Base-by-base conservation (phyloP, 2,113 vertebrate genomes). In the Otolemur garnettii region DNA sequence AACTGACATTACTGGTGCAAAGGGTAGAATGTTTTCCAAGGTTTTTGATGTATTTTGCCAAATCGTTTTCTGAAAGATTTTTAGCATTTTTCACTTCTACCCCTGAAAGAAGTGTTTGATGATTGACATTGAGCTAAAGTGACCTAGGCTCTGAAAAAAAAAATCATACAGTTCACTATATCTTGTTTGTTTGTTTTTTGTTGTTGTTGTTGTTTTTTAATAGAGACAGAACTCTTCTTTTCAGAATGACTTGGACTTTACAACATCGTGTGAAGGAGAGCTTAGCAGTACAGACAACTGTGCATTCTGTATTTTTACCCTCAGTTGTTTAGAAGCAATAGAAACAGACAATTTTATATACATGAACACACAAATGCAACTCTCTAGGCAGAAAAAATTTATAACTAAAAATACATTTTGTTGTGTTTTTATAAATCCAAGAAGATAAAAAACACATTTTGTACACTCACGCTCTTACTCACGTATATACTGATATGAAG, bases 1-100 rank as follows among this genome's bases (percentile, higher is more conserved):
- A 96, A 96, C 91, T 90, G 69, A 18, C 33, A 90, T 89, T 91
- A 82, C 42, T 86, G 2, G 24, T 93, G 89, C 79, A 96, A 89
- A 96, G 83, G 24, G 42, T 75, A 75, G 35, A 85, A 14, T 80
- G 92, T 95, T 93, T 95, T 74, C 78, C 14, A 93, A 90, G 30
- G 75, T 0, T 86, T 94, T 96, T 92, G 57, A 28, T 92, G 38
- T 66, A 77, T 80, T 96, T 96, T 87, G 14, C 66, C 15, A 93
- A 84, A 38, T 84, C 74, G 17, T 42, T 71, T 80, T 90, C 64
- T 88, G 80, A 90, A 94, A 68, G 30, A 96, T 87, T 79, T n/a
- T n/a, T 90, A 90, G 35, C 2, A 83, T 69, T 89, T 71, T 90
- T 66, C 1, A 75, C 33, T 12, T 33, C 15, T 21, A 72, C 19